These are phyloP conservation scores for Ips nitidus DNA, from an alignment of 1,140 invertebrate species.

Conservation along the genomic window DNA sequence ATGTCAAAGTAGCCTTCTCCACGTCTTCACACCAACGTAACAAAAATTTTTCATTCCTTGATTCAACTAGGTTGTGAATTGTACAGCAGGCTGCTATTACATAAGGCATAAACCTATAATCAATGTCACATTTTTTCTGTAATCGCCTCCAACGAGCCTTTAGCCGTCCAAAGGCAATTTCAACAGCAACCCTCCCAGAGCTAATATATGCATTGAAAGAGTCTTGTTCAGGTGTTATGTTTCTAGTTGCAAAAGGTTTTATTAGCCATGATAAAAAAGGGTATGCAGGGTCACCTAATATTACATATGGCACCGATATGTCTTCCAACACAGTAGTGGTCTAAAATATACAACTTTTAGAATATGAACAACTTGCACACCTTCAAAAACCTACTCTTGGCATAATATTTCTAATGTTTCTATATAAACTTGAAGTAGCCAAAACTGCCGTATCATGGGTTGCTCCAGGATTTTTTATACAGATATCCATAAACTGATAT, in stretches of 20 bases:
- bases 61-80: conserved; percentile 19
- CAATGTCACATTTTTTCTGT: conserved; percentile 37
- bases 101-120: conserved; percentile 35
- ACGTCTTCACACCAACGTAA: neutral
- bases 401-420: neutral
- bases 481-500: conserved; percentile 8
- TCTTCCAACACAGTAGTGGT: neutral
- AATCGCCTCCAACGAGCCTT: conserved; percentile 39
- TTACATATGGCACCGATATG: conserved; percentile 21
- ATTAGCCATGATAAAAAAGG: conserved; percentile 45
- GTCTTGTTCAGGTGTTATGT: conserved; percentile 37
- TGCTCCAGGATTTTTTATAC: conserved; percentile 1
- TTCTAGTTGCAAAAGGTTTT: conserved; percentile 43
- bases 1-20: neutral
- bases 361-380: neutral
- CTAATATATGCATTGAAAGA: conserved; percentile 48
- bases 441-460: conserved; percentile 11
- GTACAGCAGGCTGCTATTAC: conserved; percentile 36
- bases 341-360: neutral
- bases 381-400: neutral
- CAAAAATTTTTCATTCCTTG: neutral
- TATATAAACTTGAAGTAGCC: conserved; percentile 1
- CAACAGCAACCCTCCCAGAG: conserved; percentile 43
- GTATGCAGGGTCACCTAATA: conserved; percentile 39
- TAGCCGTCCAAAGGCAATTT: conserved; percentile 51